Conservation (phyloP, 2,797 vertebrate species). For the Chelonia mydas region DNA sequence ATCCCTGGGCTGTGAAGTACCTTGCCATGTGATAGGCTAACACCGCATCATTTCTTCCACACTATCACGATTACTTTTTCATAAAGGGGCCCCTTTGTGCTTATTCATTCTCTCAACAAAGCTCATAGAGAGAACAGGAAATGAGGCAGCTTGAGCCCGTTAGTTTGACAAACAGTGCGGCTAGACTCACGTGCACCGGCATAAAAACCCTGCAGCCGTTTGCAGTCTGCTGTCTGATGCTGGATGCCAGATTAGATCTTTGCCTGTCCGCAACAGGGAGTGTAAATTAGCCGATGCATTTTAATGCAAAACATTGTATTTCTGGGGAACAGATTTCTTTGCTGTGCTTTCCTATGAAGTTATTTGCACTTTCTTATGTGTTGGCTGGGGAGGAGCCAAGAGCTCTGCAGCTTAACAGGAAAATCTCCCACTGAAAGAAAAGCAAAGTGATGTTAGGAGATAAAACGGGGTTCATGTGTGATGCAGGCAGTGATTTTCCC, state of each 20-base stretch:
- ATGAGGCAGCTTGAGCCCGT: not conserved
- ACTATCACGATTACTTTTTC: rapidly evolving
- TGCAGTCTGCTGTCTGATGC: not conserved
- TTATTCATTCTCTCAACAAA: not conserved
- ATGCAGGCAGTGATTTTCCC: slow-evolving; percentile 1
- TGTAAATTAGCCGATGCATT: slow-evolving; percentile 50
- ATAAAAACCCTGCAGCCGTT: rapidly evolving
- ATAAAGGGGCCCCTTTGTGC: not conserved
- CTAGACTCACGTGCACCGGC: rapidly evolving
- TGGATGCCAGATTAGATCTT: not conserved
- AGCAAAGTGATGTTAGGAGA: slow-evolving; percentile 45
- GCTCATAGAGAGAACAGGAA: not conserved
- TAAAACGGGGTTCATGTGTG: slow-evolving; percentile 52
- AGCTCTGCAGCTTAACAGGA: slow-evolving; percentile 55
- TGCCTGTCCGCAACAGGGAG: not conserved
- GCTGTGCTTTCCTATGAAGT: not conserved
- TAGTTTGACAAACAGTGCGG: not conserved
- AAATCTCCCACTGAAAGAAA: slow-evolving; percentile 49
- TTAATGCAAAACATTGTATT: slow-evolving; percentile 56
- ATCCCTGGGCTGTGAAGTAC: too few species aligned
- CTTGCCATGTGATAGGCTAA: too few species aligned
- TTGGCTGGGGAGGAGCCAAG: not conserved
- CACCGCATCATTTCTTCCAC: not conserved
- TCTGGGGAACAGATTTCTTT: slow-evolving; percentile 38
- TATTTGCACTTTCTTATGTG: slow-evolving; percentile 30